These are phyloP conservation scores for Dromococcyx pavoninus DNA, from an alignment of 2,797 vertebrate species.

Conservation along the genomic window DNA sequence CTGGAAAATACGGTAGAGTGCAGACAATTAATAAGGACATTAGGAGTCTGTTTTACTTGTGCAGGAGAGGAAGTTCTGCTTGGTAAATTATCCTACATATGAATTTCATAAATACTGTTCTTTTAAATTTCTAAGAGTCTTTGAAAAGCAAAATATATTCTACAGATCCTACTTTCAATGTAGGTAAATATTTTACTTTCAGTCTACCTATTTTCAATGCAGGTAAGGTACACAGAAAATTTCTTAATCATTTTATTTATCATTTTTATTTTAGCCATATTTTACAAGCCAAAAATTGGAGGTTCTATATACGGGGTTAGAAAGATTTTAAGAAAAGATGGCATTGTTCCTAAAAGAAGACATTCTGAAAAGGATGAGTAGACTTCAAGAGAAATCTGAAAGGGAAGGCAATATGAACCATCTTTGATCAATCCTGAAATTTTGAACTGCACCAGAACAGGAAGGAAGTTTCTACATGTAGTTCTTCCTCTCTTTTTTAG, in stretches of 20 bases:
- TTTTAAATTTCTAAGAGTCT: neutral
- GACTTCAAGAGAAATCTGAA: neutral
- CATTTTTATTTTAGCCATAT: neutral
- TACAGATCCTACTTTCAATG: neutral
- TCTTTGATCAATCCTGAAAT: neutral
- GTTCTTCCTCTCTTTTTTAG: neutral
- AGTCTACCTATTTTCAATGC: neutral
- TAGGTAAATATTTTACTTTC: neutral
- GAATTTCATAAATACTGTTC: rapidly evolving
- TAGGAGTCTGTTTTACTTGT: neutral
- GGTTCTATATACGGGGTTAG: neutral
- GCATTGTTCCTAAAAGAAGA: neutral
- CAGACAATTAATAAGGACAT: neutral
- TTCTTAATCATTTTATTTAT: neutral
- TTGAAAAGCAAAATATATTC: neutral
- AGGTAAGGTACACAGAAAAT: neutral
- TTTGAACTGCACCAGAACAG: neutral
- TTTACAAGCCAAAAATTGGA: neutral
- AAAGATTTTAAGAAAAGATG: neutral
- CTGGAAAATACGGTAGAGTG: neutral
- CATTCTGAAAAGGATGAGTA: neutral
- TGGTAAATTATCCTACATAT: neutral
- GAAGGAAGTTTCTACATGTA: neutral
- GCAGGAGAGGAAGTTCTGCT: neutral
- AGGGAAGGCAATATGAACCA: neutral